A percentile compares a stretch with the other conserved stretches of the same genome.
These are phyloP conservation scores for Noctua janthina DNA, from an alignment of 2,888 invertebrate species.

Conservation along the genomic window DNA sequence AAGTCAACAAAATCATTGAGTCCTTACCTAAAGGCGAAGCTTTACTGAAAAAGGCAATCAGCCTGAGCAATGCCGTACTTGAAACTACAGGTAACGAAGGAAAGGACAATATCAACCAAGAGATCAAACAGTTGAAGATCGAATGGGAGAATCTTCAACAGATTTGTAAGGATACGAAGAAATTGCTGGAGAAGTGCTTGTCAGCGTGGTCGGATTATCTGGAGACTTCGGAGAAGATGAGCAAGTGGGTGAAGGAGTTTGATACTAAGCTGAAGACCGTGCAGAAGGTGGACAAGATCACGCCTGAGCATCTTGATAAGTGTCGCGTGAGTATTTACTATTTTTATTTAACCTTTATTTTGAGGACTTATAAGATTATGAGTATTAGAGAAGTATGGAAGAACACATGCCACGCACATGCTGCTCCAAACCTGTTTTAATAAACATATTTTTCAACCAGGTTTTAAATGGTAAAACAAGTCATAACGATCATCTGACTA, in stretches of 20 bases:
- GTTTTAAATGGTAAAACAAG: neutral
- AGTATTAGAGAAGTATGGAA: neutral
- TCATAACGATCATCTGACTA: neutral
- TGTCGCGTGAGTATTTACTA: constrained; percentile 91
- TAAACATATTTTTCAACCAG: too few species aligned
- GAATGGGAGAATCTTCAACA: constrained; percentile 96
- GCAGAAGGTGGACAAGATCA: constrained; percentile 93
- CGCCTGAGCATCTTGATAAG: constrained; percentile 94
- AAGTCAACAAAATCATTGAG: constrained; percentile 92
- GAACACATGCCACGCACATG: neutral
- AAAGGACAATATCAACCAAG: constrained; percentile 94
- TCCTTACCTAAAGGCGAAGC: constrained; percentile 93
- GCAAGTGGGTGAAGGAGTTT: constrained; percentile 93
- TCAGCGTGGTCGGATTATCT: constrained; percentile 95
- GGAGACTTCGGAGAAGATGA: constrained; percentile 93
- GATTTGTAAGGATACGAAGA: constrained; percentile 94
- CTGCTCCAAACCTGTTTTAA: neutral
- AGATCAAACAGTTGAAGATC: constrained; percentile 94
- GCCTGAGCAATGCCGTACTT: constrained; percentile 93
- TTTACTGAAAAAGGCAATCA: constrained; percentile 93
- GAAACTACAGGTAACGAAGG: constrained; percentile 95
- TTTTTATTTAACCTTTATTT: neutral
- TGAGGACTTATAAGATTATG: neutral
- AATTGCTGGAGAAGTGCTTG: constrained; percentile 93
- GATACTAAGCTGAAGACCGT: constrained; percentile 92